These are phyloP conservation scores for Callitettix versicolor DNA, from an alignment of 1,140 invertebrate species.

Conservation along the genomic window DNA sequence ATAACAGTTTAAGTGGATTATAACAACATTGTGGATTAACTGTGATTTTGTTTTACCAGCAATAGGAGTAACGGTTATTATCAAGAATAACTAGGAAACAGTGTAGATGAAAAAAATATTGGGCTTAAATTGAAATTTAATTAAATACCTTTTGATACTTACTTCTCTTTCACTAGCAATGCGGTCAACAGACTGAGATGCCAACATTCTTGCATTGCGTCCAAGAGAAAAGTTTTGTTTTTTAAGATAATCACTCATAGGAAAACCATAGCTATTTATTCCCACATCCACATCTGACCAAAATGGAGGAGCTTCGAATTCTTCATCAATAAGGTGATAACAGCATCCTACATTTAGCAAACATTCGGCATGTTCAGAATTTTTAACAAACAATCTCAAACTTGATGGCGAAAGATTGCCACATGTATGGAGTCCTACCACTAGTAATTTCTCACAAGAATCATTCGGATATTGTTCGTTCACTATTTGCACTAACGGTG, in stretches of 20 bases:
- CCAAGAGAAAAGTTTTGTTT: slow-evolving; percentile 45
- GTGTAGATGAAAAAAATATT: too few species aligned
- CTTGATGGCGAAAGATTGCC: slow-evolving; percentile 68
- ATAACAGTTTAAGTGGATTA: too few species aligned
- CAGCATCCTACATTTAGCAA: slow-evolving; percentile 82
- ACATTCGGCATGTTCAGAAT: slow-evolving; percentile 39
- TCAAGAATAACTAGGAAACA: too few species aligned
- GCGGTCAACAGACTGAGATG: slow-evolving; percentile 62
- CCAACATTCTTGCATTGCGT: slow-evolving; percentile 71
- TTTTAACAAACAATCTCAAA: slow-evolving; percentile 56
- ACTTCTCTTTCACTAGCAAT: slow-evolving; percentile 43
- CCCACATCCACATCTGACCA: slow-evolving; percentile 18
- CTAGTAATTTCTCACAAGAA: slow-evolving; percentile 13
- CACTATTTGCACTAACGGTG: slow-evolving; percentile 40
- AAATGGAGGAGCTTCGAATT: slow-evolving; percentile 31
- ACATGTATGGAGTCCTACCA: slow-evolving; percentile 75
- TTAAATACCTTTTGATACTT: too few species aligned
- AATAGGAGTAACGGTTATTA: too few species aligned
- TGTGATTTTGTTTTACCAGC: too few species aligned
- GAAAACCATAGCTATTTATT: slow-evolving; percentile 42
- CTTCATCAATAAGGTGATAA: slow-evolving; percentile 73
- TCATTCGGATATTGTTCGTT: slow-evolving; percentile 33
- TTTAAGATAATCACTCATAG: slow-evolving; percentile 51
- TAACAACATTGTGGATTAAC: too few species aligned
- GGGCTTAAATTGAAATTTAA: too few species aligned